These are phyloP conservation scores for Saimiri boliviensis DNA, from an alignment of 2,113 vertebrate genomes.

Conservation along the genomic window DNA sequence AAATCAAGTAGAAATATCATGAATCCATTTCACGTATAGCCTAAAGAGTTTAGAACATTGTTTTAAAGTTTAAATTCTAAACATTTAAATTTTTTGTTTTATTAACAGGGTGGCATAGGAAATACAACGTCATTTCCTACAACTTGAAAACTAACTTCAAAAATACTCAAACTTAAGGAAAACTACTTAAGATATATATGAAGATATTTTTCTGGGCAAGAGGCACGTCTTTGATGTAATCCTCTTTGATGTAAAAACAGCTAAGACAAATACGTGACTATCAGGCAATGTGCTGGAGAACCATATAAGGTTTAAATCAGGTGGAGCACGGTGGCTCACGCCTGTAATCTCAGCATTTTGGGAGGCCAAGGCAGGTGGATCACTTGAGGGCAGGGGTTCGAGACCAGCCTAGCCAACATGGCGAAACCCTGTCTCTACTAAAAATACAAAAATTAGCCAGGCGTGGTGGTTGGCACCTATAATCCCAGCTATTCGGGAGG, in stretches of 20 bases:
- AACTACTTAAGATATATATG: background rate
- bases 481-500: too few relatives aligned
- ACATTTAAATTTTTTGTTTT: background rate
- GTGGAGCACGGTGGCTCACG: too few relatives aligned
- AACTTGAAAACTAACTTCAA: constrained; percentile 19
- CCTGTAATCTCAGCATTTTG: too few relatives aligned
- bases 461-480: too few relatives aligned
- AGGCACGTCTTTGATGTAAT: background rate
- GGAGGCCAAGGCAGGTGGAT: too few relatives aligned
- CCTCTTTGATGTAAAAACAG: background rate
- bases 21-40: constrained; percentile 13
- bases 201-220: background rate
- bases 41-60: background rate
- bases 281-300: background rate
- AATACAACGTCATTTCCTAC: constrained; percentile 23
- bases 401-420: too few relatives aligned
- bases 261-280: background rate
- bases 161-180: background rate
- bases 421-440: too few relatives aligned
- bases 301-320: background rate
- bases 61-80: constrained; percentile 17
- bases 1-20: constrained; percentile 32
- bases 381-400: too few relatives aligned
- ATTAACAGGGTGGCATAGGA: background rate
- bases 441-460: too few relatives aligned